Evolutionary conservation across 2,888 invertebrate genomes (phyloP).

Genomic region (Hypena proboscidalis): DNA sequence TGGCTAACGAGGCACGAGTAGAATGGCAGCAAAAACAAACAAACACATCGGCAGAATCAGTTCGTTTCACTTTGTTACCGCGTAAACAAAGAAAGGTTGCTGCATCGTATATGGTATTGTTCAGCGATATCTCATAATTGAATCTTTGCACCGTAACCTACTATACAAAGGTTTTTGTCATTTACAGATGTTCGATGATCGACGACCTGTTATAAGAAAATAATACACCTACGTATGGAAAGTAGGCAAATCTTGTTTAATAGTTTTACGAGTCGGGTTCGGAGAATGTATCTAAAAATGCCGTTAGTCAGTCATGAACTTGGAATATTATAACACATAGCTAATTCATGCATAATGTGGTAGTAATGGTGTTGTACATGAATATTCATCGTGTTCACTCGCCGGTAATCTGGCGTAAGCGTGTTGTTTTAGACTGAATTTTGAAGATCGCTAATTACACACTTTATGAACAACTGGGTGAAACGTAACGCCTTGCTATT

Average conservation of each 20-base stretch:
- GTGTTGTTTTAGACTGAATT: slow-evolving; percentile 38
- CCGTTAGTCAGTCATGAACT: slow-evolving; percentile 47
- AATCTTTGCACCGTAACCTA: slow-evolving; percentile 72
- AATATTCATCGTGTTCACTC: slow-evolving; percentile 57
- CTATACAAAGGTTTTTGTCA: slow-evolving; percentile 51
- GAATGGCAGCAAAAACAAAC: slow-evolving; percentile 55
- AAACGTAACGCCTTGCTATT: slow-evolving; percentile 54
- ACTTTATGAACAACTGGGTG: slow-evolving; percentile 66
- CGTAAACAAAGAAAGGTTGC: slow-evolving; percentile 73
- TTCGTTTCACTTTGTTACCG: slow-evolving; percentile 60
- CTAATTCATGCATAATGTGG: slow-evolving; percentile 54
- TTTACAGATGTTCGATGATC: slow-evolving; percentile 42
- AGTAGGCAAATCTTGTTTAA: slow-evolving; percentile 46
- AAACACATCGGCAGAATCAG: slow-evolving; percentile 55
- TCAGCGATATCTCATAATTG: slow-evolving; percentile 74
- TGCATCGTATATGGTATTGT: slow-evolving; percentile 71
- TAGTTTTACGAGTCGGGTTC: slow-evolving; percentile 39
- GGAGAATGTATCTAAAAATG: slow-evolving; percentile 39
- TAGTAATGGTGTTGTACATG: slow-evolving; percentile 52
- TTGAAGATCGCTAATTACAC: slow-evolving; percentile 62
- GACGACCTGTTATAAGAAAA: slow-evolving; percentile 34
- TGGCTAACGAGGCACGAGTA: slow-evolving; percentile 42
- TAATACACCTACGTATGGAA: slow-evolving; percentile 45
- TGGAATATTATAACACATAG: slow-evolving; percentile 46
- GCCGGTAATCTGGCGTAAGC: slow-evolving; percentile 48